Base-by-base conservation (phyloP, 2,888 invertebrate genomes). In the Laothoe populi region DNA sequence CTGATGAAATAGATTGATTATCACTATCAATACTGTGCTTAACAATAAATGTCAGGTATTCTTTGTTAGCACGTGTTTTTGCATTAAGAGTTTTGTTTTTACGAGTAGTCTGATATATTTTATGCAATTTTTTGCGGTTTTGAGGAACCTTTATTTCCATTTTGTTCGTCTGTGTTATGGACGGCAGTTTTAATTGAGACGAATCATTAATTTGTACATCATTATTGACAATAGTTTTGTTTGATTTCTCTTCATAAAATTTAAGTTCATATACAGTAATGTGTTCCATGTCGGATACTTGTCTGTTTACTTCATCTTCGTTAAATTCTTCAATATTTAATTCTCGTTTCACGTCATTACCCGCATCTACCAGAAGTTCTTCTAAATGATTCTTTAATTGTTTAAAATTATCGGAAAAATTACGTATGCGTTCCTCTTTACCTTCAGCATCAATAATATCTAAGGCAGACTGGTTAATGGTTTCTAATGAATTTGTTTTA, bases 231-330 rank as follows among this genome's bases (percentile, higher is more conserved):
- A 19, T 16, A 40, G 13, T 45, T 45, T 44, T 62, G 60, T 11
- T 21, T 23, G 62, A 44, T 64, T 73, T 71, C 64, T 75, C 72
- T 61, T 86, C 83, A 65, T 78, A 80, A 64, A 82, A 79, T 69
- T 87, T 84, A 42, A 87, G 67, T 71, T 85, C 83, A 72, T 90
- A 92, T 57, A 90, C 82, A 46, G 88, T 87, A 57, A 91, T 88
- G 67, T 91, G 90, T 74, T 90, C 90, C 88, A 92, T 82, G 64
- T 88, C 86, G 65, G 81, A 78, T 13, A 87, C 80, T 49, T 83
- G 82, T 70, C 70, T 83, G 63, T 72, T 75, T 7, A 63, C 59
- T 61, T 72, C 46, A 58, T 70, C 69, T 46, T 73, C 66, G 64
- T 67, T 70, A 38, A 59, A 57, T 61, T 75, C 68, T 42, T 74